A percentile compares a stretch with the other conserved stretches of the same genome.
Evolutionary conservation across 64 coral and sea anemone species (phyloP).

Genomic region (Stichodactyla mertensii): DNA sequence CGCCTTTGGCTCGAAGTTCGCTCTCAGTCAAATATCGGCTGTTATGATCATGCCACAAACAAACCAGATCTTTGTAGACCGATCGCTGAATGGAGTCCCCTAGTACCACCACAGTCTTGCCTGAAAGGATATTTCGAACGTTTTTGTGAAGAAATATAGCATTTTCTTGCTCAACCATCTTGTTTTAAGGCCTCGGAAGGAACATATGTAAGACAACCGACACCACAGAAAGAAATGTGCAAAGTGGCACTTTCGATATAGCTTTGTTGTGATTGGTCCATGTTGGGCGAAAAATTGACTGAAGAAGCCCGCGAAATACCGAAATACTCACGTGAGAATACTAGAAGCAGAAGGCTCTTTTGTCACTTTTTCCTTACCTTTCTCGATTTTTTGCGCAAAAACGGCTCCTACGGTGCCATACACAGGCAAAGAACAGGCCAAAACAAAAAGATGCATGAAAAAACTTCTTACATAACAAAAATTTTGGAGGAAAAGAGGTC

Average conservation of each 20-base stretch:
- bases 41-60: slow-evolving; percentile 53
- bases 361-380: too few species aligned
- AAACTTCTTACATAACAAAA: too few species aligned
- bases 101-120: slow-evolving; percentile 73
- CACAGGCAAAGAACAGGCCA: too few species aligned
- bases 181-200: not conserved
- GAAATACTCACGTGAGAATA: not conserved
- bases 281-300: not conserved
- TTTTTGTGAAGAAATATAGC: slow-evolving; percentile 71
- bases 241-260: not conserved
- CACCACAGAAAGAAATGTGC: not conserved
- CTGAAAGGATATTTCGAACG: slow-evolving; percentile 43
- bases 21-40: slow-evolving; percentile 64
- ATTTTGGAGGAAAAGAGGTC: too few species aligned
- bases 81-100: slow-evolving; percentile 87
- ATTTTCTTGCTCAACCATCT: not conserved
- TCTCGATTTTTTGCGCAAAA: too few species aligned
- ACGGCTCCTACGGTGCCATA: too few species aligned
- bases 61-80: slow-evolving; percentile 87
- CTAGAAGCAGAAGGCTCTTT: too few species aligned
- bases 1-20: slow-evolving; percentile 77
- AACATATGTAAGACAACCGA: not conserved
- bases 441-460: too few species aligned
- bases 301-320: not conserved
- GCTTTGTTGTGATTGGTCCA: not conserved